Conservation (phyloP, 1,140 invertebrate species). For the Brachionus sp. region DNA sequence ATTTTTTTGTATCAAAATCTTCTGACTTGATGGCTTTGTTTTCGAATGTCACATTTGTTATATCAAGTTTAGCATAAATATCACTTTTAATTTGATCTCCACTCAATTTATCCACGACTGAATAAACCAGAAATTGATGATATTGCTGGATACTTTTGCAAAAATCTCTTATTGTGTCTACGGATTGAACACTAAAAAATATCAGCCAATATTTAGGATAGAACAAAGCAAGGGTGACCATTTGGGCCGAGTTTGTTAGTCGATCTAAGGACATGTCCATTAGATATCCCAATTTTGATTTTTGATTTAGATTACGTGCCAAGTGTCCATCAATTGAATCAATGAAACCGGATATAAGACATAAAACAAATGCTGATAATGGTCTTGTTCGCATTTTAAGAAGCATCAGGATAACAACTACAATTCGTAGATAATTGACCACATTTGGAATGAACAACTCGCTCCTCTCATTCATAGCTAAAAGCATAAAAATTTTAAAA, state of each 20-base stretch:
- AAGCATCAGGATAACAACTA: not conserved
- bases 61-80: not conserved
- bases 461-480: not conserved
- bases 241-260: not conserved
- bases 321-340: conserved; percentile 18
- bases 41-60: not conserved
- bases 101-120: not conserved
- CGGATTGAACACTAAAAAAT: not conserved
- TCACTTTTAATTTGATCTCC: not conserved
- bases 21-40: not conserved
- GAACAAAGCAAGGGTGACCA: not conserved
- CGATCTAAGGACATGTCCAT: not conserved
- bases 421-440: not conserved
- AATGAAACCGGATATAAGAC: not conserved
- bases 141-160: not conserved
- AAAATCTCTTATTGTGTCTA: not conserved
- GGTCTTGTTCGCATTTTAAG: not conserved
- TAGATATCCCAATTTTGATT: not conserved
- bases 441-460: not conserved
- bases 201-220: conserved; percentile 15
- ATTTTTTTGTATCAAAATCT: not conserved
- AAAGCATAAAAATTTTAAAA: too few relatives aligned
- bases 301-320: not conserved
- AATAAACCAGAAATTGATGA: not conserved
- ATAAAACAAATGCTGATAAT: not conserved